phyloP scores from a whole-genome alignment of 1,140 invertebrate species.

The Phenacoccus solenopsis region DNA sequence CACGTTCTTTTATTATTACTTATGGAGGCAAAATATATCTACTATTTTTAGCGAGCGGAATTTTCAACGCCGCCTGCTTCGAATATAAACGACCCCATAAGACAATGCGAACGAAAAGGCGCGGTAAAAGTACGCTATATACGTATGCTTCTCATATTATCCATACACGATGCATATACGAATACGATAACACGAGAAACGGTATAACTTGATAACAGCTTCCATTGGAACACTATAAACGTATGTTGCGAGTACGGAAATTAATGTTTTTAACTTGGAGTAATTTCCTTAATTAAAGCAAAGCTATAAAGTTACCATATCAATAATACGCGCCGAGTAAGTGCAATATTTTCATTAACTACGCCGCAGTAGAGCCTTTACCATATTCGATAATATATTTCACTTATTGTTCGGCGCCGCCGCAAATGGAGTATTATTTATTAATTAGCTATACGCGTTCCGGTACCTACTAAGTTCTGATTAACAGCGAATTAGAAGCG shows the following conservation, averaged over 20 bases:
- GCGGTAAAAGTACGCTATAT: neutral
- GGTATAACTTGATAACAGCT: neutral
- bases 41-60: neutral
- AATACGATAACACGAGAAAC: neutral
- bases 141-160: too few species aligned
- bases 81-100: neutral
- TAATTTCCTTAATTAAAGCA: neutral
- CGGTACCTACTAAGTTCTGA: too few species aligned
- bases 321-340: neutral
- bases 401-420: too few species aligned
- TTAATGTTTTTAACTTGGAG: constrained; percentile 2
- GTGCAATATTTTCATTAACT: neutral
- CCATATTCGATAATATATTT: too few species aligned
- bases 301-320: neutral
- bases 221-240: neutral
- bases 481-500: too few species aligned
- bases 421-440: too few species aligned
- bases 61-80: neutral
- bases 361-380: neutral
- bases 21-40: neutral
- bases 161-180: neutral
- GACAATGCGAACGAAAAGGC: neutral
- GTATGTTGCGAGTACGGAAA: neutral
- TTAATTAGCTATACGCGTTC: too few species aligned
- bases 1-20: neutral